Percentiles rank a stretch among this genome's conserved stretches.
These are phyloP conservation scores for Alouatta palliata DNA, from an alignment of 2,113 vertebrate genomes.

Conservation along the genomic window DNA sequence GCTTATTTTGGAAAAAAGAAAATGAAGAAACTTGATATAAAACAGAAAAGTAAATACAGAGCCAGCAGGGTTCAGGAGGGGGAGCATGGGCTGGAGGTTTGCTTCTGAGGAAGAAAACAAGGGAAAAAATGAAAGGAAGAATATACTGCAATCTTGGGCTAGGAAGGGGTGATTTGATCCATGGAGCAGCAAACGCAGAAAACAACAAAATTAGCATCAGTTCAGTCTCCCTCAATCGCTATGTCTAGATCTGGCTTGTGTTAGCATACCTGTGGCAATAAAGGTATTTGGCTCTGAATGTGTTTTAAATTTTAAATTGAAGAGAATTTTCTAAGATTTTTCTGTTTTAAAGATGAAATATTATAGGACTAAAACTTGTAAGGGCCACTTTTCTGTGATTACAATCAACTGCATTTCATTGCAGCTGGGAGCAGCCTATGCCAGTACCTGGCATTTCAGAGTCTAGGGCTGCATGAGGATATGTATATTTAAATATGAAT, in stretches of 20 bases:
- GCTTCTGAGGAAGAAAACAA: neutral
- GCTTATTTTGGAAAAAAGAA: neutral
- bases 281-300: neutral
- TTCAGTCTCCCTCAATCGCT: neutral
- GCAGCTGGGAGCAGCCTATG: neutral
- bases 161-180: neutral
- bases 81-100: neutral
- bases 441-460: neutral
- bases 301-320: slow-evolving; percentile 31
- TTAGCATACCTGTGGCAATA: neutral
- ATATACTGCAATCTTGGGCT: too few species aligned
- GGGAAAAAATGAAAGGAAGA: neutral
- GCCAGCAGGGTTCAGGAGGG: neutral
- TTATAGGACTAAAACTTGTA: neutral
- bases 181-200: neutral
- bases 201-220: neutral
- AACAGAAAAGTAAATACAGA: neutral
- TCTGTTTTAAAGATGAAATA: slow-evolving; percentile 32
- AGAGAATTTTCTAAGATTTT: slow-evolving; percentile 31
- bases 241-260: neutral
- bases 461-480: neutral
- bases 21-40: neutral
- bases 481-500: neutral
- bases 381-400: neutral
- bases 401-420: neutral